Evolutionary conservation across 2,888 invertebrate genomes (phyloP).

Genomic region (Nephrotoma guestfalica): DNA sequence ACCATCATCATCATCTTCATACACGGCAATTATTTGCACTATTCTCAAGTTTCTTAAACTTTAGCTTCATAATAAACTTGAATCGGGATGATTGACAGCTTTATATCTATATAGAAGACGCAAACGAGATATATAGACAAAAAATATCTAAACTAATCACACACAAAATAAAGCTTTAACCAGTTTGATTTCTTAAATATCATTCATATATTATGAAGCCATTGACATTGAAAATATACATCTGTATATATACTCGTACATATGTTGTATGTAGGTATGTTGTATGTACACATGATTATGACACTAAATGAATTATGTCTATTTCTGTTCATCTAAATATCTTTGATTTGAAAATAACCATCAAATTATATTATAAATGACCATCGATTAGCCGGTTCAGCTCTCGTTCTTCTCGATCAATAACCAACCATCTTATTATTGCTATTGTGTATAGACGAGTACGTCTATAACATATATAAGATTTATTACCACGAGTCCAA

Average conservation of each 20-base stretch:
- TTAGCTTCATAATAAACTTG: neutral
- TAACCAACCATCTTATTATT: neutral
- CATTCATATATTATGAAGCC: neutral
- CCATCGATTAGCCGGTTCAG: neutral
- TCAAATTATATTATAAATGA: neutral
- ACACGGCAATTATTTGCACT: neutral
- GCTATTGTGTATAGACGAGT: neutral
- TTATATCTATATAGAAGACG: neutral
- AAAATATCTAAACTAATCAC: neutral
- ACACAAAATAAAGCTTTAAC: neutral
- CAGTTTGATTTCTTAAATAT: neutral
- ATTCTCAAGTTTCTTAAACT: neutral
- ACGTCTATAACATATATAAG: neutral
- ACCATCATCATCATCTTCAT: too few species aligned
- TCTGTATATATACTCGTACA: neutral
- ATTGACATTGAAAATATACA: neutral
- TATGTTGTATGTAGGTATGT: neutral
- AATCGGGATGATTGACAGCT: neutral
- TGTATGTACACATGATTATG: neutral
- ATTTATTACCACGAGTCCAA: neutral
- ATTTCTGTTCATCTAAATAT: neutral
- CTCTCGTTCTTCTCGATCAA: neutral
- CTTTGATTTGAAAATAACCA: neutral
- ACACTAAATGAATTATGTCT: neutral
- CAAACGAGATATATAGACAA: neutral